Percentiles rank a stretch among this genome's conserved stretches.
These are phyloP conservation scores for Gopherus flavomarginatus DNA, from an alignment of 2,113 vertebrate species.

Conservation along the genomic window DNA sequence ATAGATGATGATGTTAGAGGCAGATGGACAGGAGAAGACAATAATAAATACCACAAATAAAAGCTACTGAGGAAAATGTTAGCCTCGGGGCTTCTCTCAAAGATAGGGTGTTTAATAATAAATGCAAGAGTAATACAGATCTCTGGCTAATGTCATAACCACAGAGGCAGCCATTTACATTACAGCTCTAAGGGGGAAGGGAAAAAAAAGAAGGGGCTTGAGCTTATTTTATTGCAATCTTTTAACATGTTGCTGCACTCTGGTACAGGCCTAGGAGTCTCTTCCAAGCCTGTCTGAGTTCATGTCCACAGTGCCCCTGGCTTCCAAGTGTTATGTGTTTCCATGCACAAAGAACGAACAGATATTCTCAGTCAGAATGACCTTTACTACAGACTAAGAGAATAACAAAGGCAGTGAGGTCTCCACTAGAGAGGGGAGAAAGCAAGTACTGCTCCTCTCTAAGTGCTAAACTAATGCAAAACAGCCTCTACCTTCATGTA, in stretches of 20 bases:
- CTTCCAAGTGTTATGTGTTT: background rate
- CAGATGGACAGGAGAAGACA: conserved; percentile 24
- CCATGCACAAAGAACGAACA: background rate
- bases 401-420: background rate
- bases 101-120: conserved; percentile 64
- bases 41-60: conserved; percentile 37
- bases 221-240: conserved; percentile 34
- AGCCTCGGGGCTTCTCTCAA: conserved; percentile 34
- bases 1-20: background rate
- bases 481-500: background rate
- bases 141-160: background rate
- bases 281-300: background rate
- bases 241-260: conserved; percentile 36
- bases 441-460: background rate
- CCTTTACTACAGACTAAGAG: background rate
- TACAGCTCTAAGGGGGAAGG: conserved; percentile 19
- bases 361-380: fast-evolving
- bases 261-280: background rate
- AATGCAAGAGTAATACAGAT: conserved; percentile 44
- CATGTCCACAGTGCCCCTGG: background rate
- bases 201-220: background rate
- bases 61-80: conserved; percentile 9
- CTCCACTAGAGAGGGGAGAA: background rate
- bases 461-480: background rate
- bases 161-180: conserved; percentile 16